phyloP scores from a whole-genome alignment of 1,140 invertebrate species.

The Zaprionus davidi region DNA sequence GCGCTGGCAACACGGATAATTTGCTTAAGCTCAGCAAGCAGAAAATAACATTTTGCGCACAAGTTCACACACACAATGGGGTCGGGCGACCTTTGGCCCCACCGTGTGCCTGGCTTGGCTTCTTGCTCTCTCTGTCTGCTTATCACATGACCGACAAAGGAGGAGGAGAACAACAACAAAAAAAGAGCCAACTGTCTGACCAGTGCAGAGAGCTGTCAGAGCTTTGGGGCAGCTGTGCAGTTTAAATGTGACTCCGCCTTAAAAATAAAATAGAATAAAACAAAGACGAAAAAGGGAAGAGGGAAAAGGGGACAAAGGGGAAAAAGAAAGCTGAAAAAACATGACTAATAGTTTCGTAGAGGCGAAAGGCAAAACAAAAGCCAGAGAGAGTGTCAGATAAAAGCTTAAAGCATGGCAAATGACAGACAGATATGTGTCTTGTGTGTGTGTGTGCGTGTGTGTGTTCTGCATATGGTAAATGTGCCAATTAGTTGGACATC shows the following conservation, averaged over 20 bases:
- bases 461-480: conserved; percentile 59
- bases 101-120: not conserved
- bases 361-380: conserved; percentile 68
- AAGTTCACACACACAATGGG: conserved; percentile 70
- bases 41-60: conserved; percentile 80
- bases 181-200: conserved; percentile 36
- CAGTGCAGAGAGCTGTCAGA: conserved; percentile 47
- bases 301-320: conserved; percentile 22
- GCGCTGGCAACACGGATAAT: conserved; percentile 64
- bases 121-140: conserved; percentile 17
- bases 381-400: conserved; percentile 74
- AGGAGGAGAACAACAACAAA: conserved; percentile 14
- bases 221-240: conserved; percentile 61
- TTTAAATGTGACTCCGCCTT: conserved; percentile 48
- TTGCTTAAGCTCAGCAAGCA: conserved; percentile 77
- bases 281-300: conserved; percentile 42
- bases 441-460: conserved; percentile 16
- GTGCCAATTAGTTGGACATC: conserved; percentile 70
- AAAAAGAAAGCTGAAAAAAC: conserved; percentile 46
- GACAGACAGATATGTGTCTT: conserved; percentile 10
- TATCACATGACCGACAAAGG: conserved; percentile 53
- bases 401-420: conserved; percentile 68
- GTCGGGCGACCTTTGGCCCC: conserved; percentile 13
- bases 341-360: conserved; percentile 76
- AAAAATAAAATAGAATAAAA: conserved; percentile 30